Percentiles rank a stretch among this genome's conserved stretches.
These are phyloP conservation scores for Brachycybe producta DNA, from an alignment of 2,888 invertebrate species.

Conservation along the genomic window DNA sequence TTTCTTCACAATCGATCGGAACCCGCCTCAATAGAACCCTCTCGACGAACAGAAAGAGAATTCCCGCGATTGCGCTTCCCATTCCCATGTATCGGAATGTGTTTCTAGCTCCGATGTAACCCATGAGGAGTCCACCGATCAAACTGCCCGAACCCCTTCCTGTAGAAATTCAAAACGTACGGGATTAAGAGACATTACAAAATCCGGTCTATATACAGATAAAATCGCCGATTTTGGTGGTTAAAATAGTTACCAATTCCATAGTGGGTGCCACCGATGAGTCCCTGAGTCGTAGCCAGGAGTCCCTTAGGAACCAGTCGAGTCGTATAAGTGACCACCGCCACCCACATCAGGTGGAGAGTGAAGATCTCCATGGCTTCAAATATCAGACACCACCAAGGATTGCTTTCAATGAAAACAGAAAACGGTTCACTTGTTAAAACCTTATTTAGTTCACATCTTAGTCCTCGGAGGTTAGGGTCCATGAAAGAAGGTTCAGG, in stretches of 20 bases:
- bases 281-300: slow-evolving; percentile 60
- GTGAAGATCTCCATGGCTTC: slow-evolving; percentile 75
- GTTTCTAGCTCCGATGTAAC: slow-evolving; percentile 58
- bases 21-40: slow-evolving; percentile 27
- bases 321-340: slow-evolving; percentile 78
- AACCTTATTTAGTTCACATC: too few species aligned
- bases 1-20: too few species aligned
- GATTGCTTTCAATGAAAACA: slow-evolving; percentile 45
- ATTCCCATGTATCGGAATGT: slow-evolving; percentile 71
- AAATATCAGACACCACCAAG: slow-evolving; percentile 80
- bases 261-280: slow-evolving; percentile 64
- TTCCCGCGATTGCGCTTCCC: slow-evolving; percentile 54
- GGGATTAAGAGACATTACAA: background rate
- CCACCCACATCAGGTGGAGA: slow-evolving; percentile 83
- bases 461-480: too few species aligned
- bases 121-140: slow-evolving; percentile 63
- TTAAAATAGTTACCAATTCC: slow-evolving; percentile 51
- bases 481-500: too few species aligned
- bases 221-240: background rate
- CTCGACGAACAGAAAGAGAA: slow-evolving; percentile 55
- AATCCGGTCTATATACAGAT: background rate
- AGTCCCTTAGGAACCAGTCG: slow-evolving; percentile 70
- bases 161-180: slow-evolving; percentile 26
- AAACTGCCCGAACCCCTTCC: slow-evolving; percentile 72
- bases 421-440: slow-evolving; percentile 1